Conservation (phyloP, 37 sponge, comb jelly and placozoan species). For the Ianthella basta region DNA sequence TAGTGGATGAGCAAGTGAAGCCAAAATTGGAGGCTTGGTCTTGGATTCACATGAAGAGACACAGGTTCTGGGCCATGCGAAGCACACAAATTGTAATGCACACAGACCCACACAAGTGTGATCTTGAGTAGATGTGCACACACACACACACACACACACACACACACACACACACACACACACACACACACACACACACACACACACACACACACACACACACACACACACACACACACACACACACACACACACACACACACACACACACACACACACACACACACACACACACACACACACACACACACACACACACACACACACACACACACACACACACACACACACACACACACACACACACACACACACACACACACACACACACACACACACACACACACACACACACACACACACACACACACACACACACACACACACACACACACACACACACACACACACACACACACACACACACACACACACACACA, state of each 20-base stretch:
- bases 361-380: slow-evolving; percentile 32
- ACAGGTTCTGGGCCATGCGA: slow-evolving; percentile 69
- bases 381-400: slow-evolving; percentile 11
- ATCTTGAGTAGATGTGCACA: background rate
- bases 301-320: slow-evolving; percentile 30
- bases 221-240: too few species aligned
- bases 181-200: too few species aligned
- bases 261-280: slow-evolving; percentile 16
- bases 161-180: too few species aligned
- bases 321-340: slow-evolving; percentile 21
- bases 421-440: slow-evolving; percentile 25
- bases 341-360: slow-evolving; percentile 26
- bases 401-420: slow-evolving; percentile 19
- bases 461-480: slow-evolving; percentile 5
- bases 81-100: too few species aligned
- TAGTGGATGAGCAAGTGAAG: slow-evolving; percentile 73
- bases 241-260: slow-evolving; percentile 13
- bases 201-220: too few species aligned
- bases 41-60: slow-evolving; percentile 78
- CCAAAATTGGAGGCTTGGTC: slow-evolving; percentile 67
- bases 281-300: slow-evolving; percentile 34
- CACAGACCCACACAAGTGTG: too few species aligned
- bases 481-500: too few species aligned
- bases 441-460: slow-evolving; percentile 4
- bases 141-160: background rate